Evolutionary conservation across 2,113 vertebrate genomes (phyloP).

Genomic region (Vireo altiloquus): DNA sequence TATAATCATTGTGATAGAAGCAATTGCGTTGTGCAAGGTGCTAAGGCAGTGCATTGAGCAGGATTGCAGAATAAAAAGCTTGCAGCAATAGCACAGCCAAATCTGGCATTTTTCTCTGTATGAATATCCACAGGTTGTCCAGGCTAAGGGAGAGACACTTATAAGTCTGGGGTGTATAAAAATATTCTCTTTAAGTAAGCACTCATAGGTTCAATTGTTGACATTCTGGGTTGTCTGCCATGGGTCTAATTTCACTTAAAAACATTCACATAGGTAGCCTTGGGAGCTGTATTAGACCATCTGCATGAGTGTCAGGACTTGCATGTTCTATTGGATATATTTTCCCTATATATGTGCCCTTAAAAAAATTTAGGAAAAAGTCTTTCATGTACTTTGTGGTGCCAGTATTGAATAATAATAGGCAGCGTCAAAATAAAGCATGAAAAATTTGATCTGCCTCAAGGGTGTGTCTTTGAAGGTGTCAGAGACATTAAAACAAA

Average conservation of each 20-base stretch:
- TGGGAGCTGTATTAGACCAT: background rate
- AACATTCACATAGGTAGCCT: background rate
- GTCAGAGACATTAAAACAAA: background rate
- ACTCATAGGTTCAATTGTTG: background rate
- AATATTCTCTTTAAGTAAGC: background rate
- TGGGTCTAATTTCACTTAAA: background rate
- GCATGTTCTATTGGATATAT: background rate
- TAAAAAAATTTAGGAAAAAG: background rate
- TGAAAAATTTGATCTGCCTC: background rate
- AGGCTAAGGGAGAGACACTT: background rate
- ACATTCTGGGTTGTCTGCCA: background rate
- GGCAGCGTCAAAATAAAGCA: background rate
- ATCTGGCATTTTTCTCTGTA: background rate
- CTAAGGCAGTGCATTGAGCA: background rate
- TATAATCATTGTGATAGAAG: background rate
- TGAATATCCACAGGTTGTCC: background rate
- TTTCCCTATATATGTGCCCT: background rate
- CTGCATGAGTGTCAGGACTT: background rate
- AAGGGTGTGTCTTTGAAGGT: constrained; percentile 24
- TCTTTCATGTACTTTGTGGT: background rate
- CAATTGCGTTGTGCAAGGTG: background rate
- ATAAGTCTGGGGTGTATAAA: background rate
- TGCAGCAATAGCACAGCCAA: background rate
- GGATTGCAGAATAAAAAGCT: background rate
- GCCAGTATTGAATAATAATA: background rate